Evolutionary conservation across 2,888 invertebrate species (phyloP).

Genomic region (Gisinianus flammeolus): DNA sequence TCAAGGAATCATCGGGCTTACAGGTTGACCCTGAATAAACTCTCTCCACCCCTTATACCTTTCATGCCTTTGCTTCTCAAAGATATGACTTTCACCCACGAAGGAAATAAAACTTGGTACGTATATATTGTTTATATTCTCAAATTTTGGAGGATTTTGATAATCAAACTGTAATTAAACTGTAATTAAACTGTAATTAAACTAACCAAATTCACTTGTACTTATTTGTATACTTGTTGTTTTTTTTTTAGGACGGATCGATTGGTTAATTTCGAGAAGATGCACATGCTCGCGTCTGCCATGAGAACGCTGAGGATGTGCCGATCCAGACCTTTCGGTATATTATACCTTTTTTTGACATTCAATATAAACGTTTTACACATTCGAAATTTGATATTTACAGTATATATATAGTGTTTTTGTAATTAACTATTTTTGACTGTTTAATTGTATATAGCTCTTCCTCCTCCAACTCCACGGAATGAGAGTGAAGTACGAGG

Average conservation of each 20-base stretch:
- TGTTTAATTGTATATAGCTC: constrained; percentile 64
- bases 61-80: constrained; percentile 83
- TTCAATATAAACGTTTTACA: no score
- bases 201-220: no score
- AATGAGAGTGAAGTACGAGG: constrained; percentile 73
- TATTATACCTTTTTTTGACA: constrained; percentile 59
- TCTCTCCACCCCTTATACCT: constrained; percentile 79
- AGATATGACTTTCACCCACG: constrained; percentile 81
- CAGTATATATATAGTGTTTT: not conserved
- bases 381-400: not conserved
- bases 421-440: constrained; percentile 22
- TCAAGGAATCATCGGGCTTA: constrained; percentile 78
- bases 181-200: no score
- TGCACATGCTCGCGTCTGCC: constrained; percentile 86
- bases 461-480: constrained; percentile 74
- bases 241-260: constrained; percentile 63
- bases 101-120: constrained; percentile 78
- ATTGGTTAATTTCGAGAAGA: constrained; percentile 85
- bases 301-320: constrained; percentile 78
- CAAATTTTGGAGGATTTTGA: no score
- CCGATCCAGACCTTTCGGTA: constrained; percentile 73
- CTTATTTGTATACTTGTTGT: no score
- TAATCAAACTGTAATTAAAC: no score
- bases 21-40: constrained; percentile 74
- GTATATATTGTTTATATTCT: no score